Evolutionary conservation across 2,888 invertebrate genomes (phyloP).

Genomic region (Ceriagrion tenellum): DNA sequence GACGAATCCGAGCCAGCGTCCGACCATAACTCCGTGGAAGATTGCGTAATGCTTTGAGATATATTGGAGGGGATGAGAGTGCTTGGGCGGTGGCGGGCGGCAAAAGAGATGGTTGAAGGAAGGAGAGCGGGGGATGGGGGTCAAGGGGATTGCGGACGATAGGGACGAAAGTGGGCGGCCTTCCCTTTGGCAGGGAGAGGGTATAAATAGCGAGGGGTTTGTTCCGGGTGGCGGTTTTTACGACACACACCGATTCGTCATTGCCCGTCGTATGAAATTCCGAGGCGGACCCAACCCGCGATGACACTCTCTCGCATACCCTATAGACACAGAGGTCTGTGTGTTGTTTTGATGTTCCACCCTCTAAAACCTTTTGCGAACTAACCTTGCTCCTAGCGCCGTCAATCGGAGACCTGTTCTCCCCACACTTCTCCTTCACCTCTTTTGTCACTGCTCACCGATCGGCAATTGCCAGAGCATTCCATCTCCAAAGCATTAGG

Average conservation of each 20-base stretch:
- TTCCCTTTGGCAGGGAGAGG: background rate
- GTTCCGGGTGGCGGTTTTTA: background rate
- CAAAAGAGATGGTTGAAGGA: too few relatives aligned
- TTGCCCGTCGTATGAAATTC: slow-evolving; percentile 35
- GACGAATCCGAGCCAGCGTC: slow-evolving; percentile 50
- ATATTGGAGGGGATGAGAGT: background rate
- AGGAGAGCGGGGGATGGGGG: background rate
- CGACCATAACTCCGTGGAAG: slow-evolving; percentile 40
- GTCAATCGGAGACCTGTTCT: background rate
- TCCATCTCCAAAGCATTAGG: background rate
- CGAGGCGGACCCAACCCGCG: background rate
- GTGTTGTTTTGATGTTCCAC: slow-evolving; percentile 3
- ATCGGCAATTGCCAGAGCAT: background rate
- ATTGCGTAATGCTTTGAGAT: slow-evolving; percentile 53
- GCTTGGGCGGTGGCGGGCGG: background rate
- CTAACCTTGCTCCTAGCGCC: too few relatives aligned
- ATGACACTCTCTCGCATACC: background rate
- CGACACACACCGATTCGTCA: background rate
- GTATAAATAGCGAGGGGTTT: background rate
- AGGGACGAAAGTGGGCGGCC: background rate
- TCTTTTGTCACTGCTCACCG: background rate
- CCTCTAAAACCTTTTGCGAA: background rate
- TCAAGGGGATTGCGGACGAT: background rate
- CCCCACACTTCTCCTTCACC: background rate
- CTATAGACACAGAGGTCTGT: background rate